phyloP scores from a whole-genome alignment of 2,888 invertebrate species.

The Melieria crassipennis region DNA sequence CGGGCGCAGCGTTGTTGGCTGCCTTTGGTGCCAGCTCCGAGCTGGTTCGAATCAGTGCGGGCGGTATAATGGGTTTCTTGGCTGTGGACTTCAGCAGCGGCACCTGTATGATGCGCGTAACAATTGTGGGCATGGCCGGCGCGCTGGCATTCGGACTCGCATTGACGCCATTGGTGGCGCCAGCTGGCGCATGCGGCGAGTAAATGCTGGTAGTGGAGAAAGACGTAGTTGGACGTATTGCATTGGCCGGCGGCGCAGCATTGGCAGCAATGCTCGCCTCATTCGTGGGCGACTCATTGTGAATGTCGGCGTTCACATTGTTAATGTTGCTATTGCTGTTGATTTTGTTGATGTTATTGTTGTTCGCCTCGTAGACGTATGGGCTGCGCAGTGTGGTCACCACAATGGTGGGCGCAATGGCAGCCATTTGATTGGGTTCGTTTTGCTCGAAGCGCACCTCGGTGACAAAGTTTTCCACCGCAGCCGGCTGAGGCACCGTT shows the following conservation, averaged over 20 bases:
- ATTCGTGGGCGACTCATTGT: not conserved
- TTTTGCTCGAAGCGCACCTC: conserved; percentile 42
- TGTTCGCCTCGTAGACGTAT: not conserved
- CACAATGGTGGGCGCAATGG: conserved; percentile 42
- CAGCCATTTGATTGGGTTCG: conserved; percentile 2
- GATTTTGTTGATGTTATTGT: conserved; percentile 29
- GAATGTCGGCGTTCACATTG: not conserved
- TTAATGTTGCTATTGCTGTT: conserved; percentile 20
- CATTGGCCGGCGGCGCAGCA: conserved; percentile 20
- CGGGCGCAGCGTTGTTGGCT: conserved; percentile 30
- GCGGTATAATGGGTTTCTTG: conserved; percentile 69
- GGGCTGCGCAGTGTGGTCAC: conserved; percentile 39
- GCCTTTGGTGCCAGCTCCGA: conserved; percentile 42
- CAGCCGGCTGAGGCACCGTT: not conserved
- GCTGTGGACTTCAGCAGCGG: conserved; percentile 66
- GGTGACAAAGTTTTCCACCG: conserved; percentile 37
- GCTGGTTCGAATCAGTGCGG: conserved; percentile 60
- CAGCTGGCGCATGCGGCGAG: conserved; percentile 38
- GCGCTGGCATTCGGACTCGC: conserved; percentile 25
- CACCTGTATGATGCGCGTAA: conserved; percentile 62
- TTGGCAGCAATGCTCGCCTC: conserved; percentile 23
- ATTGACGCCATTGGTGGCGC: conserved; percentile 25
- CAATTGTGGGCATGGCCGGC: conserved; percentile 48
- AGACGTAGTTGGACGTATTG: conserved; percentile 39
- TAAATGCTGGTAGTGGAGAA: conserved; percentile 34